Base-by-base conservation (phyloP, 2,888 invertebrate genomes). In the Scaptomyza tumidula region DNA sequence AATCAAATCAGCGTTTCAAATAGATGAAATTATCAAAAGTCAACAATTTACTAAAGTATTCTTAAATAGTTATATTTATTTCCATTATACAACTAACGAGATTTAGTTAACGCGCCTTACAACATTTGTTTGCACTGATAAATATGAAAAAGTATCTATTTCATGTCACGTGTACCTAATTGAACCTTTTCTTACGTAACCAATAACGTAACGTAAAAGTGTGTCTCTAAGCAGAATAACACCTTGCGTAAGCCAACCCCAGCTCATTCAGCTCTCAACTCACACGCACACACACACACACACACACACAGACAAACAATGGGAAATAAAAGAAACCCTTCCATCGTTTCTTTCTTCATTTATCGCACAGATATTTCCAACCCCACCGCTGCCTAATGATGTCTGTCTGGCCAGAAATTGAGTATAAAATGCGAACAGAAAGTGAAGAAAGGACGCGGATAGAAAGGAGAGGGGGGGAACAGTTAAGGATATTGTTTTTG, bases 401-500 rank as follows among this genome's bases (percentile, higher is more conserved):
- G 78, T 72, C 75, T 64, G 63, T 35, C 57, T 53, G 59, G 19
- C 31, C 39, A 57, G 67, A 29, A 45, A 66, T 50, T 16, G 66
- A 33, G 46, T n/a, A n/a, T 13, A 48, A 29, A 37, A 27, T 24
- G 52, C 49, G 0, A 1, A 13, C 6, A 6, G 9, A 7, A 6
- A 1, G 2, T 49, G 0, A 1, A 6, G 9, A 7, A 6, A 1
- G 4, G 7, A 3, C 11, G 6, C 6, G 24, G 24, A 3, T 3
- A 24, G 3, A 19, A 19, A 0, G 16, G 41, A 6, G 27, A 5
- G 11, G 16, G 19, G 13, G 6, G 3, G 13, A 27, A 39, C 14
- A 35, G 31, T 9, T 33, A 46, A 55, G 63, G 70, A 77, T 71
- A 77, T 77, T 75, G 63, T 77, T 77, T 54, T 77, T 68, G 73